phyloP scores from a whole-genome alignment of 2,113 vertebrate genomes.

The Piprites chloris region DNA sequence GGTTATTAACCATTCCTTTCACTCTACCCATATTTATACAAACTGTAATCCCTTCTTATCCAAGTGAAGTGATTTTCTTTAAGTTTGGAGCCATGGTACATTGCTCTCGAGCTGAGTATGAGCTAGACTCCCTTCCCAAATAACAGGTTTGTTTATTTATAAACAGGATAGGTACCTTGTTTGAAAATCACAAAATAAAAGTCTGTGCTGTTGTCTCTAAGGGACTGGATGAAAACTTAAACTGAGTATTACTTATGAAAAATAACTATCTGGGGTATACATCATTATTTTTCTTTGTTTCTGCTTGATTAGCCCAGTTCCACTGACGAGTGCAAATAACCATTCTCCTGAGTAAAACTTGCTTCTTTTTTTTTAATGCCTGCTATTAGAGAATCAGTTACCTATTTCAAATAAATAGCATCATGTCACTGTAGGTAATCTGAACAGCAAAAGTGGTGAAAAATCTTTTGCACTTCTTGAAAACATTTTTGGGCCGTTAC shows the following conservation, averaged over 20 bases:
- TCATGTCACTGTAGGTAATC: neutral
- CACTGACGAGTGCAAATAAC: neutral
- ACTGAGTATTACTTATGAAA: constrained; percentile 17
- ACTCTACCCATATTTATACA: fast-evolving
- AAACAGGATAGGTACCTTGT: neutral
- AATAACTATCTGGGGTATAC: constrained; percentile 23
- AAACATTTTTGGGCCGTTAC: neutral
- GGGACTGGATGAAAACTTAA: constrained; percentile 4
- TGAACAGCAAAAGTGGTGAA: neutral
- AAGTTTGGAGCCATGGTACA: neutral
- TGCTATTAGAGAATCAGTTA: neutral
- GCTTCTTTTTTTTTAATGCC: neutral
- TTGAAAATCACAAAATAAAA: neutral
- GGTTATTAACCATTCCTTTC: neutral
- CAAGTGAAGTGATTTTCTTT: neutral
- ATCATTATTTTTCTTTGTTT: constrained; percentile 44
- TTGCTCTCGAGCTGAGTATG: neutral
- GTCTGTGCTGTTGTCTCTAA: neutral
- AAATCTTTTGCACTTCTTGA: neutral
- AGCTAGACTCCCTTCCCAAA: neutral
- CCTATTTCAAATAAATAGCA: neutral
- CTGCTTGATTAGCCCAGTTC: constrained; percentile 24
- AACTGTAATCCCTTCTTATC: neutral
- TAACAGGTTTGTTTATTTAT: neutral
- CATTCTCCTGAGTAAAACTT: constrained; percentile 6